A percentile compares a stretch with the other conserved stretches of the same genome.
Conservation (phyloP, 2,797 vertebrate genomes). For the Pangasius sanitwongsei region DNA sequence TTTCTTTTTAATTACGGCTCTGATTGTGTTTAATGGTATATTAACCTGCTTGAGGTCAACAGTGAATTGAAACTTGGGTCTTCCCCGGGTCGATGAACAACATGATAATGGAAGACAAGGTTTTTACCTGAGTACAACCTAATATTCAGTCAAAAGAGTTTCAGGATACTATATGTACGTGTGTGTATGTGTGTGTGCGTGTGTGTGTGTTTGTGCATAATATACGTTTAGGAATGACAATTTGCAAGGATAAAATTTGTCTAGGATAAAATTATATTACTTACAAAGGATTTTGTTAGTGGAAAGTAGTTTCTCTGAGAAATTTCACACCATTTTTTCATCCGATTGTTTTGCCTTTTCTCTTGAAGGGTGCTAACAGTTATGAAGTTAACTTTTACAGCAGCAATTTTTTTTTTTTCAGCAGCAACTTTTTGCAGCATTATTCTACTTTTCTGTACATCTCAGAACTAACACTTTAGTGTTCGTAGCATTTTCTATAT, state of each 20-base stretch:
- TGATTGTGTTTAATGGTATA: background rate
- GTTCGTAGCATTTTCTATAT: too few relatives aligned
- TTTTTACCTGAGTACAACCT: background rate
- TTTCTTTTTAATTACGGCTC: background rate
- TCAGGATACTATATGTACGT: background rate
- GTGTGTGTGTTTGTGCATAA: too few relatives aligned
- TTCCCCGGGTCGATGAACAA: background rate
- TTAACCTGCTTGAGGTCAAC: background rate
- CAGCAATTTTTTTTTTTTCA: too few relatives aligned
- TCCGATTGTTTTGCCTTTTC: background rate
- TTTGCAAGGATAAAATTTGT: background rate
- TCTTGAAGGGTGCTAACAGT: background rate
- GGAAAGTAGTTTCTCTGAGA: background rate
- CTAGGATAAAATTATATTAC: background rate
- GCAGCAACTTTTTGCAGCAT: too few relatives aligned
- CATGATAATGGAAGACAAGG: background rate
- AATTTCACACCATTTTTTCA: background rate
- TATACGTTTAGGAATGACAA: background rate
- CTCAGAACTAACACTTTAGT: background rate
- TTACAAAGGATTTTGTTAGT: background rate
- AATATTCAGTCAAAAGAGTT: background rate
- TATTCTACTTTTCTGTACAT: background rate
- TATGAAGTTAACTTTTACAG: too few relatives aligned
- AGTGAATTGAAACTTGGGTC: background rate
- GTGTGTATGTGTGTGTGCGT: too few relatives aligned